Evolutionary conservation across 1,140 invertebrate species (phyloP).

Genomic region (Pectinophora gossypiella): DNA sequence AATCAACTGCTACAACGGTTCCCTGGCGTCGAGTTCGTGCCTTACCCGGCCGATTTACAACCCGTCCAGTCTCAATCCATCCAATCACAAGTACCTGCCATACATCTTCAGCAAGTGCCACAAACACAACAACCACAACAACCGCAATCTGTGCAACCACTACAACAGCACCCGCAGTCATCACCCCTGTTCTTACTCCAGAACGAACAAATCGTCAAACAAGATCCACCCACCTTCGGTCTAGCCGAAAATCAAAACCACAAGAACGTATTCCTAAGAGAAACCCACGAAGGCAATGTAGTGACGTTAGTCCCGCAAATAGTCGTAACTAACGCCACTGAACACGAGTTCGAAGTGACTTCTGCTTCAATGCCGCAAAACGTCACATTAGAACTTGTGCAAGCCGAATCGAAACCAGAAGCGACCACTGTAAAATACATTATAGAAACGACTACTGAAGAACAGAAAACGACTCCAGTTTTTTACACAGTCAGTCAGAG

Average conservation of each 20-base stretch:
- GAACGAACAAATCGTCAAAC: constrained; percentile 66
- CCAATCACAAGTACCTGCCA: constrained; percentile 53
- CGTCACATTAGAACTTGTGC: constrained; percentile 29
- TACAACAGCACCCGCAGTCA: constrained; percentile 14
- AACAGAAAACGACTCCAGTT: constrained; percentile 47
- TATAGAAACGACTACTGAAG: constrained; percentile 34
- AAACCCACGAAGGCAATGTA: constrained; percentile 48
- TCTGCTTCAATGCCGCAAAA: constrained; percentile 32
- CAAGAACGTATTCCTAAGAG: constrained; percentile 51
- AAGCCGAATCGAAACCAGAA: constrained; percentile 30
- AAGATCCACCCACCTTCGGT: constrained; percentile 37
- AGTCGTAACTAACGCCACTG: constrained; percentile 43
- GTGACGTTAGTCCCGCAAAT: constrained; percentile 44
- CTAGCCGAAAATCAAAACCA: constrained; percentile 21
- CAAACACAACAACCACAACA: not conserved
- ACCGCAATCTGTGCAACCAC: constrained; percentile 17
- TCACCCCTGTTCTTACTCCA: constrained; percentile 35
- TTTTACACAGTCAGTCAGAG: constrained; percentile 46
- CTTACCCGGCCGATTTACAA: constrained; percentile 38
- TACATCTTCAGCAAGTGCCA: constrained; percentile 2
- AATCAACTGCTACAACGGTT: constrained; percentile 54
- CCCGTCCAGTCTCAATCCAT: constrained; percentile 39
- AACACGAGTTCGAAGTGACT: constrained; percentile 33
- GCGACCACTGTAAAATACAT: constrained; percentile 41
- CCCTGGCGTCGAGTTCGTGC: constrained; percentile 52